phyloP scores from a whole-genome alignment of 2,797 vertebrate species.

The Potorous gilbertii region DNA sequence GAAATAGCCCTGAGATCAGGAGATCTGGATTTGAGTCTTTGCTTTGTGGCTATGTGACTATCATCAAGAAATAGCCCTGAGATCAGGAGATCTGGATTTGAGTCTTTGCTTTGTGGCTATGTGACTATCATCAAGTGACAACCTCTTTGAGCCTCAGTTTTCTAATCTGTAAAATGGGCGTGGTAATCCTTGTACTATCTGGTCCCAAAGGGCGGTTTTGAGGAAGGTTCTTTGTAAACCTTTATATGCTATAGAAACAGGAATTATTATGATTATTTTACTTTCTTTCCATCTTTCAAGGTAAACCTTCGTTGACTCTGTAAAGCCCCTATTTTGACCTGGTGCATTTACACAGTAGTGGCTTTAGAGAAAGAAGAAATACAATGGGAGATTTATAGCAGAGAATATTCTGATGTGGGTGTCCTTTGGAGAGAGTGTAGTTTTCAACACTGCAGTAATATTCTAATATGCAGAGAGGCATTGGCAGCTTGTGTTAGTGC shows the following conservation, averaged over 20 bases:
- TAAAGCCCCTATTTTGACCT: not conserved
- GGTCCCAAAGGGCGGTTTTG: not conserved
- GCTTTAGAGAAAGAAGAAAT: constrained; percentile 18
- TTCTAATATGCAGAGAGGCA: constrained; percentile 56
- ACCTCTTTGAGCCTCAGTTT: not conserved
- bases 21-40: too few species aligned
- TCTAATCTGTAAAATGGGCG: not conserved
- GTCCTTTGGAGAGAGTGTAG: constrained; percentile 66
- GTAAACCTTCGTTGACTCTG: not conserved
- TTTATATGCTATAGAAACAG: not conserved
- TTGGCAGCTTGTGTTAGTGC: not conserved
- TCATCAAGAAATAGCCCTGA: too few species aligned
- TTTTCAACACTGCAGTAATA: constrained; percentile 26
- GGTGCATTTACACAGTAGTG: not conserved
- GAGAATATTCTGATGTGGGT: constrained; percentile 65
- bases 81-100: not conserved
- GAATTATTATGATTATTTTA: not conserved
- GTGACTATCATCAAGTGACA: not conserved
- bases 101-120: not conserved
- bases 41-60: too few species aligned
- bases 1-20: too few species aligned
- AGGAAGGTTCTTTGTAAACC: not conserved
- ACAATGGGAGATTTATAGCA: constrained; percentile 10
- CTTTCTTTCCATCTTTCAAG: not conserved
- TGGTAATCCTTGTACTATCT: not conserved